A percentile compares a stretch with the other conserved stretches of the same genome.
Evolutionary conservation across 2,888 invertebrate genomes (phyloP).

Genomic region (Gryllus longicercus): DNA sequence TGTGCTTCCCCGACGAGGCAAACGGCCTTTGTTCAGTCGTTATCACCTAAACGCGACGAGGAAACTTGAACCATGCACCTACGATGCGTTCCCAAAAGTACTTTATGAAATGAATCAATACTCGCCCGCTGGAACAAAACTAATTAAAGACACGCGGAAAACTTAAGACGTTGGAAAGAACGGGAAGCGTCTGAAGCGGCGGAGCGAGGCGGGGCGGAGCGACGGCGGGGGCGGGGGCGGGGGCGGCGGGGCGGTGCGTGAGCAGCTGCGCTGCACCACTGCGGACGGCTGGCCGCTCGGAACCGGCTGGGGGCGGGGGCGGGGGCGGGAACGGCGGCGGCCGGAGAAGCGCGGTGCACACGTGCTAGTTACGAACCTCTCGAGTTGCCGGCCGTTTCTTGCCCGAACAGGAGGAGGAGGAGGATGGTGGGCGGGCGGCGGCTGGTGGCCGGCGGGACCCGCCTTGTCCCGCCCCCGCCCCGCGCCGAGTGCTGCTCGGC

Average conservation of each 20-base stretch:
- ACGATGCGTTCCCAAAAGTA: not conserved
- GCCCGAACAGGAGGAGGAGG: not conserved
- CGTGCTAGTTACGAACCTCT: constrained; percentile 17
- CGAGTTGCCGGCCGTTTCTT: constrained; percentile 8
- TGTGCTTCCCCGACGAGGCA: too few species aligned
- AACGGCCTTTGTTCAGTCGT: too few species aligned
- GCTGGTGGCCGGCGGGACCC: not conserved
- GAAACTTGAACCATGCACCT: too few species aligned
- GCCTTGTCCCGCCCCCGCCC: not conserved
- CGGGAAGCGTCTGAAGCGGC: not conserved
- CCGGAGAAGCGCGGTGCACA: not conserved
- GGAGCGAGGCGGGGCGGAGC: not conserved
- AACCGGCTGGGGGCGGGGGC: not conserved
- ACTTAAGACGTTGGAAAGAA: constrained; percentile 1
- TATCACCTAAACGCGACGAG: too few species aligned
- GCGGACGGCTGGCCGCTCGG: not conserved
- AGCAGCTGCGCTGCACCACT: not conserved
- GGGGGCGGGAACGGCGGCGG: not conserved
- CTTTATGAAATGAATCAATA: not conserved
- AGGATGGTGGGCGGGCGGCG: not conserved
- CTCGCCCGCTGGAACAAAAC: not conserved
- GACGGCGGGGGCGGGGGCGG: not conserved
- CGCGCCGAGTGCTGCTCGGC: not conserved
- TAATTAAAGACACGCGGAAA: not conserved
- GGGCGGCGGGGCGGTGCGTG: not conserved